Percentiles rank a stretch among this genome's conserved stretches.
phyloP scores from a whole-genome alignment of 2,797 vertebrate species.

The Centropyge bicolor region DNA sequence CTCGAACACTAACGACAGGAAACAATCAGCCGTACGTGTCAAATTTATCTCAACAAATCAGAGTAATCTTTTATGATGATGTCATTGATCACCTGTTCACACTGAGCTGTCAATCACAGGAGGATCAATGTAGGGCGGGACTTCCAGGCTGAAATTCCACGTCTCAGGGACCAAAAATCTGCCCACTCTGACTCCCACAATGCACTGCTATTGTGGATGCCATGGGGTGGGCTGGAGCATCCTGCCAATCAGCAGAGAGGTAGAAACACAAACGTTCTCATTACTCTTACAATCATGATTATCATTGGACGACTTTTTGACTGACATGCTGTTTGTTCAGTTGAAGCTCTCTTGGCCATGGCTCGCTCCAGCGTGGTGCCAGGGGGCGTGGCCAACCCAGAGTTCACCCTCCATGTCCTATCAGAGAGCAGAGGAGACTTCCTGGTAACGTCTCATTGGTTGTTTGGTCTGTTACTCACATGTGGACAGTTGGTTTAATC shows the following conservation, averaged over 20 bases:
- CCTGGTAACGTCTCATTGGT: slow-evolving; percentile 85
- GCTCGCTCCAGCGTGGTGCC: slow-evolving; percentile 92
- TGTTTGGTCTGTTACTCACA: neutral
- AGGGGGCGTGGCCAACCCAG: slow-evolving; percentile 90
- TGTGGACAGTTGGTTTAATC: too few species aligned
- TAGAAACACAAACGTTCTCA: slow-evolving; percentile 53
- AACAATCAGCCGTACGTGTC: slow-evolving; percentile 87
- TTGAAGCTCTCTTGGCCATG: slow-evolving; percentile 91
- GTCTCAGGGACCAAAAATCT: slow-evolving; percentile 77
- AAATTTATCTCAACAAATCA: neutral
- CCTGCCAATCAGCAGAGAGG: slow-evolving; percentile 89
- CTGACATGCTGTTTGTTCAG: slow-evolving; percentile 71
- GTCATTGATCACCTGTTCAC: slow-evolving; percentile 14
- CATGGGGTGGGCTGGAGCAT: slow-evolving; percentile 87
- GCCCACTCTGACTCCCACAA: slow-evolving; percentile 85
- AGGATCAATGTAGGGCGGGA: slow-evolving; percentile 90
- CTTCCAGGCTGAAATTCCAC: slow-evolving; percentile 93
- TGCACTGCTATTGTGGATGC: slow-evolving; percentile 91
- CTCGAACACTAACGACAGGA: slow-evolving; percentile 82
- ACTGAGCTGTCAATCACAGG: slow-evolving; percentile 76
- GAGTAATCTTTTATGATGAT: rapidly evolving
- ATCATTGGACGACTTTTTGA: neutral
- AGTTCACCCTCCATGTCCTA: slow-evolving; percentile 91
- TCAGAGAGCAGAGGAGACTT: slow-evolving; percentile 92
- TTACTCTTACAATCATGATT: too few species aligned